Base-by-base conservation (phyloP, 2,888 invertebrate species). In the Sphinx pinastri region DNA sequence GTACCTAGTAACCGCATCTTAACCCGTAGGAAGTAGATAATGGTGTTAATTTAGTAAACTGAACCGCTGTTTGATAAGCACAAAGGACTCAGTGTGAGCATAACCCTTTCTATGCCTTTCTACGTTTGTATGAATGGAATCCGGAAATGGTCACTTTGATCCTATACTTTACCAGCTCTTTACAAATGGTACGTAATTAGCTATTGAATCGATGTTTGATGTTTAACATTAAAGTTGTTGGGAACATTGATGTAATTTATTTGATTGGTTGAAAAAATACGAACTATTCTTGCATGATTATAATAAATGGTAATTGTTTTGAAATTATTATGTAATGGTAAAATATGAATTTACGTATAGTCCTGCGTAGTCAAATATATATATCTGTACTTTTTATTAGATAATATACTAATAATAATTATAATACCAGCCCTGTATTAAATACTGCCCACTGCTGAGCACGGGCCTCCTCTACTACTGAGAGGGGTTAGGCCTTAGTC, bases 1-100 rank as follows among this genome's bases (percentile, higher is more conserved):
- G 52, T 54, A 60, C 60, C 60, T 63, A 54, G 49, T 47, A 13
- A 68, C 47, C 45, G 13, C 58, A 74, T 73, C 71, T 19, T 70
- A 68, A 66, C 31, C 38, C 74, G 77, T 81, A 80, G 78, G 79
- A 83, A 82, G 78, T 83, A 81, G 78, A 87, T 88, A 88, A 88
- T 88, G 81, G 86, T 82, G 86, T 86, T 90, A 88, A 91, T 89
- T 89, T 87, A 80, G 84, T 89, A 88, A 90, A 88, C 83, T 80
- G 78, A 79, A 80, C 81, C 77, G 81, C 81, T 84, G 84, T 84
- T 81, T 79, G 75, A 78, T 79, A 76, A 74, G 75, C 74, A 86
- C 83, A 87, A 87, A 86, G 84, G 79, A 78, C 76, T 76, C 74
- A 72, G 74, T 82, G 69, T 78, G 72, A 74, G 74, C 71, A 71